Base-by-base conservation (phyloP, 2,888 invertebrate species). In the Dioctria rufipes region DNA sequence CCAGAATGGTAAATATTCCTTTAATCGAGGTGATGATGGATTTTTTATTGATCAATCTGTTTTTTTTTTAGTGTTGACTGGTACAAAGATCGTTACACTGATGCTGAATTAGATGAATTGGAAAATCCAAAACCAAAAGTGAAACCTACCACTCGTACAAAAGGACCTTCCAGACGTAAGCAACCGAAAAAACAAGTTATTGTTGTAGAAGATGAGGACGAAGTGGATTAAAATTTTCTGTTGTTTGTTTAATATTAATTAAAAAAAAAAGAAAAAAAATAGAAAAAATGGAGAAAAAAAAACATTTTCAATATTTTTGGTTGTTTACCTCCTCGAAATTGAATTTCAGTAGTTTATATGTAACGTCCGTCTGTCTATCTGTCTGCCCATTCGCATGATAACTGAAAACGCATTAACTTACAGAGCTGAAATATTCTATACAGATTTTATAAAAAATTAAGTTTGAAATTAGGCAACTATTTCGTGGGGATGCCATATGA, bases 51-150 rank as follows among this genome's bases (percentile, higher is more conserved):
- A 58, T 40, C n/a, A 58, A 73, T 8, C n/a, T 54, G 4, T 25
- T 8, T 61, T 54, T 61, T 77, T 87, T 91, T n/a, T 89, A 96
- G 96, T 88, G 94, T 93, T 84, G 96, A 96, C 86, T 96, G 96
- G 96, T 96, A 96, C 90, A 95, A 96, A 87, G 96, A 92, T 61
- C 93, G 94, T 84, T 89, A 96, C 85, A 95, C 95, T 6, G 96
- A 95, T 83, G 93, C 93, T 60, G 93, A 96, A 87, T 88, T 96
- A 81, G 93, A 93, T 0, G 95, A 94, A 60, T 89, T 96, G 83
- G 96, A 96, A 88, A 92, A 95, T 89, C 95, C 96, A 3, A 88
- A 87, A 83, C 93, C 95, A 58, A 92, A 92, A 54, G 90, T 91
- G 13, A 93, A 91, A 86, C 91, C 92, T 4, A 93, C 92, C 85